Evolutionary conservation across 2,888 invertebrate species (phyloP), one percentile per base, ranked within the genome.

Genomic region (Andrena camellia): DNA sequence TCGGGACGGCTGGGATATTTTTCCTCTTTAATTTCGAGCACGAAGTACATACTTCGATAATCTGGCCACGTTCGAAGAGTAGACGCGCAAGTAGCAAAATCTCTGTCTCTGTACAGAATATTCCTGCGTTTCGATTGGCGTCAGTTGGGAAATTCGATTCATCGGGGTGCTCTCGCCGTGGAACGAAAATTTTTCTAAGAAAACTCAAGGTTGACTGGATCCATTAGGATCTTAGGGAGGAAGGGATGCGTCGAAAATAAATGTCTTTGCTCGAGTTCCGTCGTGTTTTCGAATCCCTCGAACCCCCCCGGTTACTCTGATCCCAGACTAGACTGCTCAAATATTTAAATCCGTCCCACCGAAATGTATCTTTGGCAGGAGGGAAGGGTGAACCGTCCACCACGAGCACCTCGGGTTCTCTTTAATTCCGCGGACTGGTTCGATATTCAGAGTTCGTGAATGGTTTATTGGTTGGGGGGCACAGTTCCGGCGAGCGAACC

Each of bases 401-500:
- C 48, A n/a, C 50, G 71, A 76, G 42, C 72, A 73, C 67, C 66
- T 29, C 35, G 20, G 85, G 67, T 73, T 85, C 71, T 73, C 84
- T 85, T 74, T 77, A 81, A 84, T 84, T 85, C 76, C 69, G 35
- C 17, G 17, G 70, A 73, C 35, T 63, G 67, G 50, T 75, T 73
- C 78, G 75, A 70, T 86, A 86, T 86, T 78, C 76, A 59, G 64
- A 52, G 78, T 73, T 86, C 73, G 81, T 77, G 76, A 86, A 84
- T 81, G 62, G 62, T 86, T 86, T 69, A 86, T 76, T n/a, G n/a
- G 67, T 64, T 69, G 63, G 50, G 48, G 59, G 66, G 70, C 62
- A 73, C 59, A 33, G 57, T 64, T 75, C 72, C 31, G 62, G 60
- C 42, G n/a, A 62, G 33, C 63, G 59, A 68, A 67, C 29, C 59